phyloP scores from a whole-genome alignment of 2,888 invertebrate species.

The Lissonota sp. region DNA sequence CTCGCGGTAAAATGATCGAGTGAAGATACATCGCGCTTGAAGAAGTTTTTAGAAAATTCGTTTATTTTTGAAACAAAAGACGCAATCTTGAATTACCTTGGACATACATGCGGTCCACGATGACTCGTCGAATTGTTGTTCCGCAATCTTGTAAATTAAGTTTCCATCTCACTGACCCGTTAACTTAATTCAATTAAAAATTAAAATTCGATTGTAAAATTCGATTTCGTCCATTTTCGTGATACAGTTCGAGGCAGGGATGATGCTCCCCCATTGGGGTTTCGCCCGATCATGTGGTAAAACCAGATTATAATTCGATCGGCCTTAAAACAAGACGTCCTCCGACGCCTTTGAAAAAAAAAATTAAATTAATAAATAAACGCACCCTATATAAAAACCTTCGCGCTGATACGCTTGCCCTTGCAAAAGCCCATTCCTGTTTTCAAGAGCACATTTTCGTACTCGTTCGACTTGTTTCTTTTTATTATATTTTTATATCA shows the following conservation, averaged over 20 bases:
- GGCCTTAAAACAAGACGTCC: conserved; percentile 19
- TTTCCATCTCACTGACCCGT: too few relatives aligned
- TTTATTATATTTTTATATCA: background rate
- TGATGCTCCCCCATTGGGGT: too few relatives aligned
- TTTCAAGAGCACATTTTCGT: background rate
- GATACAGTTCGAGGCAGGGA: too few relatives aligned
- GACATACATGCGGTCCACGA: too few relatives aligned
- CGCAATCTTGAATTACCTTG: too few relatives aligned
- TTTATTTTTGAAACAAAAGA: background rate
- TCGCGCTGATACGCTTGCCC: background rate
- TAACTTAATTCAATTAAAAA: too few relatives aligned
- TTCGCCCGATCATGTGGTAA: background rate
- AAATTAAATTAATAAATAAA: background rate
- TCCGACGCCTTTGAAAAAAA: conserved; percentile 27
- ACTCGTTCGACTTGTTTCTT: background rate
- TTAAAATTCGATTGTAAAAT: too few relatives aligned
- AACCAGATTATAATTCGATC: conserved; percentile 51
- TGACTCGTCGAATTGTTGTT: too few relatives aligned
- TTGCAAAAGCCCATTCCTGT: background rate
- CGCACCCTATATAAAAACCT: conserved; percentile 3
- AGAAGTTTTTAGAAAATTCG: background rate
- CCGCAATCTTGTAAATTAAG: too few relatives aligned
- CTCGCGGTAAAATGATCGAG: background rate
- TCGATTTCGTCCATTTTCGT: too few relatives aligned
- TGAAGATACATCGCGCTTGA: background rate